Evolutionary conservation across 1,140 invertebrate species (phyloP).

Genomic region (Aphaenogaster floridana): DNA sequence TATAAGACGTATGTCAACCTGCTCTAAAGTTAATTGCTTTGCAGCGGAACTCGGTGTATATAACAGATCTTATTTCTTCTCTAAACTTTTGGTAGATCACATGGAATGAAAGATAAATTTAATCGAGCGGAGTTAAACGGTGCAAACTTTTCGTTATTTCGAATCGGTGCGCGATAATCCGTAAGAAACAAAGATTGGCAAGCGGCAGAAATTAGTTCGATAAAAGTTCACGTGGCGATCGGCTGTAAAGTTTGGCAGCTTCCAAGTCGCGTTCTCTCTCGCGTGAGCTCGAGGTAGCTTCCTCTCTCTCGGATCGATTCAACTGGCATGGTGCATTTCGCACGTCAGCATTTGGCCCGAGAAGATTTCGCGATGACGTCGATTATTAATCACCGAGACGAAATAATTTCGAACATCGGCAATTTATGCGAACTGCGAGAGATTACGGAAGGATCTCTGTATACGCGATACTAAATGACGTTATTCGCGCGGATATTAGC

Average conservation of each 20-base stretch:
- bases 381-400: conserved; percentile 25
- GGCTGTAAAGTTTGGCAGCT: conserved; percentile 35
- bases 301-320: background rate
- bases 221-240: background rate
- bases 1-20: background rate
- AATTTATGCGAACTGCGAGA: conserved; percentile 8
- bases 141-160: background rate
- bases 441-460: background rate
- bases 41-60: background rate
- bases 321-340: background rate
- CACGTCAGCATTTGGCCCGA: conserved; percentile 25
- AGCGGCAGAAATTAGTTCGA: conserved; percentile 5
- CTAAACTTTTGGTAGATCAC: background rate
- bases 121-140: background rate
- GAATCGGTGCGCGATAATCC: conserved; percentile 6
- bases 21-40: background rate
- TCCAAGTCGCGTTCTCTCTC: background rate
- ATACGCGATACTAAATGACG: background rate
- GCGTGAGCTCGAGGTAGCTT: background rate
- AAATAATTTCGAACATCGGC: conserved; percentile 16
- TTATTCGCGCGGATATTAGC: conserved; percentile 19
- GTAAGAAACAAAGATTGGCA: conserved; percentile 3
- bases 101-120: background rate
- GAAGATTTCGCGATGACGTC: conserved; percentile 15
- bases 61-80: background rate